These are phyloP conservation scores for Amaurobius ferox DNA, from an alignment of 2,888 invertebrate genomes.

Conservation along the genomic window DNA sequence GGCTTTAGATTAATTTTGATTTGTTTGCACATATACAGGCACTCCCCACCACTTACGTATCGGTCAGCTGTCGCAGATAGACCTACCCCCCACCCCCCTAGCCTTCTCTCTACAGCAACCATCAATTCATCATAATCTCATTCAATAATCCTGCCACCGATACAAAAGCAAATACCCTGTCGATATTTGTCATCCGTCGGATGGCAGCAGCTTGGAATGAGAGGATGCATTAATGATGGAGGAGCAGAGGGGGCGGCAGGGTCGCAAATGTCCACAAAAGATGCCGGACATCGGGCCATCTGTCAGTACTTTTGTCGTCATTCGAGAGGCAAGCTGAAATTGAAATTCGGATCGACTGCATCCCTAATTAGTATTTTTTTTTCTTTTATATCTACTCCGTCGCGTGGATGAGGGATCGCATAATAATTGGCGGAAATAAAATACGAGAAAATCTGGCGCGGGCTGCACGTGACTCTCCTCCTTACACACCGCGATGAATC, in stretches of 20 bases:
- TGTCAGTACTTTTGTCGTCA: conserved; percentile 7
- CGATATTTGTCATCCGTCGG: not conserved
- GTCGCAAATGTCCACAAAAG: not conserved
- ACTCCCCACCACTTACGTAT: not conserved
- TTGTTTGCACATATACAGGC: too few relatives aligned
- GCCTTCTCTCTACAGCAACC: too few relatives aligned
- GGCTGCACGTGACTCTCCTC: too few relatives aligned
- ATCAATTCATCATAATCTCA: not conserved
- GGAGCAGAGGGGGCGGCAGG: not conserved
- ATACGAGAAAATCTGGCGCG: too few relatives aligned
- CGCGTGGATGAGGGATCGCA: too few relatives aligned
- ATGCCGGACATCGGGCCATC: conserved; percentile 32
- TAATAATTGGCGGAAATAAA: too few relatives aligned
- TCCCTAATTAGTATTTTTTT: not conserved
- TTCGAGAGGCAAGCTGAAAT: not conserved
- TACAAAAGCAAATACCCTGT: not conserved
- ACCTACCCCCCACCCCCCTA: not conserved
- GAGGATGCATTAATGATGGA: conserved; percentile 35
- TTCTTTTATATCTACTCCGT: not conserved
- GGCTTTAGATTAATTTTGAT: too few relatives aligned
- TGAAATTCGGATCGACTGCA: not conserved
- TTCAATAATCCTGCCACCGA: too few relatives aligned
- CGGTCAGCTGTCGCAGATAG: not conserved
- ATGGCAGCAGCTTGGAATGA: conserved; percentile 43
- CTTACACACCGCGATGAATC: too few relatives aligned